A percentile compares a stretch with the other conserved stretches of the same genome.
These are phyloP conservation scores for Agriotes lineatus DNA, from an alignment of 2,888 invertebrate genomes.

Conservation along the genomic window DNA sequence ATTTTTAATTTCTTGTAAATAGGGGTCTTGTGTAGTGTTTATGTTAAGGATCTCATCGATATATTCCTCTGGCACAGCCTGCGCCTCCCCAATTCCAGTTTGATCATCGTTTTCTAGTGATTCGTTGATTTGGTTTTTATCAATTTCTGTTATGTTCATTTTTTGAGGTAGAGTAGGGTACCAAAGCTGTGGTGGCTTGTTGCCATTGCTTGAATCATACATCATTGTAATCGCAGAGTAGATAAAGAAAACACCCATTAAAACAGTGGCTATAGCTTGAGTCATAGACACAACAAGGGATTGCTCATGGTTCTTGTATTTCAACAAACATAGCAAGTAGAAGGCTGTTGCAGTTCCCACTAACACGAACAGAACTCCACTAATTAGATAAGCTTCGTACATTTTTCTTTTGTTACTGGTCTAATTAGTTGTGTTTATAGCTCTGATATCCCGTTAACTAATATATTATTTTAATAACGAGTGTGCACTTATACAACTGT, in stretches of 20 bases:
- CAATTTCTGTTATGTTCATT: neutral
- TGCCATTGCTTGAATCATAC: neutral
- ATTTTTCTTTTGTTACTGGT: slow-evolving; percentile 50
- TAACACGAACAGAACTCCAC: slow-evolving; percentile 55
- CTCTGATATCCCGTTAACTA: neutral
- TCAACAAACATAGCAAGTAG: slow-evolving; percentile 55
- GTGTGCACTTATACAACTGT: no score
- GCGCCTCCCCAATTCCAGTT: neutral
- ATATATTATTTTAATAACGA: no score
- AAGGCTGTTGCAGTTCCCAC: slow-evolving; percentile 52
- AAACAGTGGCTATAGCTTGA: slow-evolving; percentile 57
- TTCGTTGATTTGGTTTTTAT: neutral
- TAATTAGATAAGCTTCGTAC: slow-evolving; percentile 57
- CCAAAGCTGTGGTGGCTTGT: no score
- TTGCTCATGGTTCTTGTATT: slow-evolving; percentile 48
- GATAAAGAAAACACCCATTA: slow-evolving; percentile 60
- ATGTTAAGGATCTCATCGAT: neutral
- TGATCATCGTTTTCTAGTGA: neutral
- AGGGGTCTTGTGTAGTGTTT: neutral
- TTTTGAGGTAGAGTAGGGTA: no score
- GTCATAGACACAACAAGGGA: slow-evolving; percentile 51
- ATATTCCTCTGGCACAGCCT: neutral
- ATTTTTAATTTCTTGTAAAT: neutral
- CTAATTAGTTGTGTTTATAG: slow-evolving; percentile 20
- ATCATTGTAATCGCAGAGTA: slow-evolving; percentile 43